Base-by-base conservation (phyloP, 2,797 vertebrate genomes). In the Catharus ustulatus region DNA sequence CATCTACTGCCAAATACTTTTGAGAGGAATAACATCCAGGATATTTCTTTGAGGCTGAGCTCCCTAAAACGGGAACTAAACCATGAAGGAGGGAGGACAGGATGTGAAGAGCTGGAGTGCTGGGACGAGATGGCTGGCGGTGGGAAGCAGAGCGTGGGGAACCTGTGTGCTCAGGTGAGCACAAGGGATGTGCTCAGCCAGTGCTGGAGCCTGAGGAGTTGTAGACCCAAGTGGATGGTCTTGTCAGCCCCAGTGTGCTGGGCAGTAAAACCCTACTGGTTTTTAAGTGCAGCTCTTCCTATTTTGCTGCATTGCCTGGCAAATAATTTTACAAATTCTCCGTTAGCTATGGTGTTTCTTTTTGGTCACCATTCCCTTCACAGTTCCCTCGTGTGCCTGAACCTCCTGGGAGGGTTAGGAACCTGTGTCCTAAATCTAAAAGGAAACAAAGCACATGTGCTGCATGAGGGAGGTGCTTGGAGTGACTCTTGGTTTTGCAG, bases 91-190 rank as follows among this genome's bases (percentile, higher is more conserved):
- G 11, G 9, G 58, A 59, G 61, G 64, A 6, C 1, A 9, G 68
- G 63, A n/a, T 67, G 48, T 19, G 66, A 69, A 13, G 14, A 29
- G 30, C 58, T 55, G 62, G 42, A 51, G 27, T 3, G 6, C 36
- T 18, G 57, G 12, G 18, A 14, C 0, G 1, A 22, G 20, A 3
- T n/a, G 45, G n/a, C 18, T 22, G 32, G 46, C 38, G 42, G 57
- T n/a, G 63, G 62, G 58, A 55, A n/a, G 36, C 84, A 52, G 51
- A 15, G 6, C 26, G 3, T 1, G 3, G 18, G 24, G 26, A 29
- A 2, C 27, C n/a, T 46, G 46, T 29, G 19, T 58, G 36, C 49
- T 0, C 46, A 48, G 46, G 46, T 27, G 48, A 26, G 48, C 48
- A 49, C 48, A 6, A 2, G 2, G 21, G 67, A 4, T 10, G 23